These are phyloP conservation scores for Valencia hispanica DNA, from an alignment of 2,797 vertebrate genomes.

Conservation along the genomic window DNA sequence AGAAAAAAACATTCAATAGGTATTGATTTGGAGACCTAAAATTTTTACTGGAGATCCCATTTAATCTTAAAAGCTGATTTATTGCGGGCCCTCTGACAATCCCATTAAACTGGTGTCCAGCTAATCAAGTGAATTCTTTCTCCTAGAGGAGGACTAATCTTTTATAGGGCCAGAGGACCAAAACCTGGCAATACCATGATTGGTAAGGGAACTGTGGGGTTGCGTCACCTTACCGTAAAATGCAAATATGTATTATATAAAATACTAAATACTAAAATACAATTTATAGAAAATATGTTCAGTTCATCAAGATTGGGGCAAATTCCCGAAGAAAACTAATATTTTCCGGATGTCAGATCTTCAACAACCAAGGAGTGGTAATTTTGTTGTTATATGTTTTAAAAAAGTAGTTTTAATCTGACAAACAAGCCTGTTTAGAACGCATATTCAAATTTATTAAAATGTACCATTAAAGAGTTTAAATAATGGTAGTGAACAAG, in stretches of 20 bases:
- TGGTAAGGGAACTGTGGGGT: slow-evolving; percentile 63
- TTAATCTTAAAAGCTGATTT: slow-evolving; percentile 90
- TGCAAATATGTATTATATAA: slow-evolving; percentile 45
- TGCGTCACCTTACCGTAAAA: slow-evolving; percentile 47
- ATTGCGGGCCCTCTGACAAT: slow-evolving; percentile 85
- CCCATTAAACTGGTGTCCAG: slow-evolving; percentile 89
- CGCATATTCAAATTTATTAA: too few relatives aligned
- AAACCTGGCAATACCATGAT: slow-evolving; percentile 84
- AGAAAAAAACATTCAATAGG: slow-evolving; percentile 82
- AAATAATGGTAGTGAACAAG: too few relatives aligned
- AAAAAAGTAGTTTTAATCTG: too few relatives aligned
- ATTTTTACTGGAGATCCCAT: slow-evolving; percentile 87
- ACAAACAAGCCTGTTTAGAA: too few relatives aligned
- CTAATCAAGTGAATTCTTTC: slow-evolving; percentile 88
- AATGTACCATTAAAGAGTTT: too few relatives aligned
- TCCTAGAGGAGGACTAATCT: slow-evolving; percentile 83
- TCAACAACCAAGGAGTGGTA: too few relatives aligned
- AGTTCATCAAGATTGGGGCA: not conserved
- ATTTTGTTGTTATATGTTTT: too few relatives aligned
- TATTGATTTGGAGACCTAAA: slow-evolving; percentile 83
- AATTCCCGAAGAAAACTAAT: not conserved
- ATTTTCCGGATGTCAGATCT: not conserved
- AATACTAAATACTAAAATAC: slow-evolving; percentile 37
- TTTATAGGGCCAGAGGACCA: slow-evolving; percentile 82
- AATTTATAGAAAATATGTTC: slow-evolving; percentile 29